Evolutionary conservation across 2,113 vertebrate genomes (phyloP).

Genomic region (Solea senegalensis): DNA sequence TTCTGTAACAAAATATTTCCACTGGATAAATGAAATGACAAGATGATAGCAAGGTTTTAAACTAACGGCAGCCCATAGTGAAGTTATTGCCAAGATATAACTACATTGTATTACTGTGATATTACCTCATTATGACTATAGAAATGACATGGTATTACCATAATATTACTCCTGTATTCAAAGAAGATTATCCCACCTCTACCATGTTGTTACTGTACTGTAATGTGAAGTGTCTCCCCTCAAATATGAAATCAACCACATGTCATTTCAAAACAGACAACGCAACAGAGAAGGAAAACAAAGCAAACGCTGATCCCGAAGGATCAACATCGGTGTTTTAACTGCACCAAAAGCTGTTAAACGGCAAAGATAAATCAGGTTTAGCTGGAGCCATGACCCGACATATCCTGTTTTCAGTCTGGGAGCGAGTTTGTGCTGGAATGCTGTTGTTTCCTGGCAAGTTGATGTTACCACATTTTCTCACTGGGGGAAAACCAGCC

Average conservation of each 20-base stretch:
- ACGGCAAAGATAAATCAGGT: conserved; percentile 27
- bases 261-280: background rate
- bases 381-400: conserved; percentile 27
- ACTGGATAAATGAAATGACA: no score
- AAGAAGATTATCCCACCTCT: no score
- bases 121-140: no score
- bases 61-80: no score
- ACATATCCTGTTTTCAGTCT: conserved; percentile 40
- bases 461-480: conserved; percentile 12
- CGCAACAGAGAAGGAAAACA: background rate
- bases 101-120: no score
- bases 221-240: no score
- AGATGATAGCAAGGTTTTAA: no score
- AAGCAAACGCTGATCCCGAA: background rate
- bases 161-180: no score
- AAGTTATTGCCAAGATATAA: no score
- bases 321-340: background rate
- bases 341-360: background rate
- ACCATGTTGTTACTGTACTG: no score
- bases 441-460: conserved; percentile 28
- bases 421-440: conserved; percentile 31
- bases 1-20: background rate
- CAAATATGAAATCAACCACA: no score
- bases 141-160: no score
- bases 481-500: conserved; percentile 11